phyloP scores from a whole-genome alignment of 1,140 invertebrate species.

The Caenorhabditis tropicalis region DNA sequence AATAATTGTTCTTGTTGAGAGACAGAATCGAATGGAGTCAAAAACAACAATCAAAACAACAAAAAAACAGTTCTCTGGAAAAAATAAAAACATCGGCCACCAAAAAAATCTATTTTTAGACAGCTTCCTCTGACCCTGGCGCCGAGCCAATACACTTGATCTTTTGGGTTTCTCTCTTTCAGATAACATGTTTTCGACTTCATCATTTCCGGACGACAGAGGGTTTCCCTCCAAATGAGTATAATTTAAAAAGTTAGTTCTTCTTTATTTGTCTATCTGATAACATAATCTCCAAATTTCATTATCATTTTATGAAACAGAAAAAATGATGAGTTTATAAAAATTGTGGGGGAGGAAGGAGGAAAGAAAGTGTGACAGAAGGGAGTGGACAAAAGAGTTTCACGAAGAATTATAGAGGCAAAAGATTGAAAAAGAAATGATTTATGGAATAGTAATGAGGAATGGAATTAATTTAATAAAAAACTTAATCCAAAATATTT shows the following conservation, averaged over 20 bases:
- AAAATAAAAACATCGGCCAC: background rate
- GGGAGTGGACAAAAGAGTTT: background rate
- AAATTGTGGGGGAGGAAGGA: background rate
- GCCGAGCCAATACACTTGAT: background rate
- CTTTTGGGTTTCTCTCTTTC: background rate
- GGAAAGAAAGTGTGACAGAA: background rate
- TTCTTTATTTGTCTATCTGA: background rate
- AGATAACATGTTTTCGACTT: conserved; percentile 7
- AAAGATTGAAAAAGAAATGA: background rate
- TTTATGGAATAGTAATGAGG: too few relatives aligned
- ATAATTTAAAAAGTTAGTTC: background rate
- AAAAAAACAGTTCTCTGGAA: background rate
- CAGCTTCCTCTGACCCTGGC: background rate
- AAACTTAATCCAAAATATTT: too few relatives aligned
- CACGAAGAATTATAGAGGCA: background rate
- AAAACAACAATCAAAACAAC: background rate
- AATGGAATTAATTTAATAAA: too few relatives aligned
- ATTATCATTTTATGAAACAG: background rate
- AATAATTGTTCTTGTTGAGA: background rate
- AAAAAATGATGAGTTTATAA: background rate
- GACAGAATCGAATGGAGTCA: background rate
- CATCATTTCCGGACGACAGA: conserved; percentile 30
- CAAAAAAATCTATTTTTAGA: conserved; percentile 1
- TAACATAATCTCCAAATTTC: conserved; percentile 10
- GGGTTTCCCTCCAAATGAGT: background rate